phyloP scores from a whole-genome alignment of 2,797 vertebrate genomes.

The Rhincodon typus region DNA sequence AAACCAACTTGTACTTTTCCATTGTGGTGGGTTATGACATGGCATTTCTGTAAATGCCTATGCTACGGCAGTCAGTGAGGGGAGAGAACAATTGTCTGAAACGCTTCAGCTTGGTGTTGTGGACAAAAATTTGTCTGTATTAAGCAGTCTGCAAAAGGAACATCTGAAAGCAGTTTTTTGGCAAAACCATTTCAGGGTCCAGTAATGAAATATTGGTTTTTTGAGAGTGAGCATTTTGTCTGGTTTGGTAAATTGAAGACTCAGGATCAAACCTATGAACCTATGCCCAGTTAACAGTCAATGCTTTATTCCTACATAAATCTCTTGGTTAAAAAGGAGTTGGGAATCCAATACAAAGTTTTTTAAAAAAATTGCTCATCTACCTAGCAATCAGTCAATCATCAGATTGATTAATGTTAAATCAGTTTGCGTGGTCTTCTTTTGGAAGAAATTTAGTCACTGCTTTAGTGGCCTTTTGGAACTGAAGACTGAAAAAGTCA shows the following conservation, averaged over 20 bases:
- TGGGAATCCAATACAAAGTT: neutral
- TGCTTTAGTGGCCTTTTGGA: neutral
- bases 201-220: neutral
- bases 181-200: neutral
- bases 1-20: neutral
- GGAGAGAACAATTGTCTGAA: neutral
- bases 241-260: neutral
- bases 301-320: neutral
- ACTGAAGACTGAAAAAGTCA: neutral
- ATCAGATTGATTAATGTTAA: too few species aligned
- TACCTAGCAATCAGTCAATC: too few species aligned
- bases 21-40: neutral
- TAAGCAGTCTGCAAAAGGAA: neutral
- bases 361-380: too few species aligned
- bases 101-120: neutral
- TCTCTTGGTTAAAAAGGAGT: neutral
- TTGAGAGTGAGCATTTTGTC: neutral
- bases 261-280: neutral
- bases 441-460: too few species aligned
- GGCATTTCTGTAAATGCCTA: neutral
- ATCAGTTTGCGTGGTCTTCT: neutral
- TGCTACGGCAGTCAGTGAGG: neutral
- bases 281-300: neutral
- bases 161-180: neutral
- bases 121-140: neutral